Conservation (phyloP, 2,113 vertebrate species). For the Formicarius rufipectus region DNA sequence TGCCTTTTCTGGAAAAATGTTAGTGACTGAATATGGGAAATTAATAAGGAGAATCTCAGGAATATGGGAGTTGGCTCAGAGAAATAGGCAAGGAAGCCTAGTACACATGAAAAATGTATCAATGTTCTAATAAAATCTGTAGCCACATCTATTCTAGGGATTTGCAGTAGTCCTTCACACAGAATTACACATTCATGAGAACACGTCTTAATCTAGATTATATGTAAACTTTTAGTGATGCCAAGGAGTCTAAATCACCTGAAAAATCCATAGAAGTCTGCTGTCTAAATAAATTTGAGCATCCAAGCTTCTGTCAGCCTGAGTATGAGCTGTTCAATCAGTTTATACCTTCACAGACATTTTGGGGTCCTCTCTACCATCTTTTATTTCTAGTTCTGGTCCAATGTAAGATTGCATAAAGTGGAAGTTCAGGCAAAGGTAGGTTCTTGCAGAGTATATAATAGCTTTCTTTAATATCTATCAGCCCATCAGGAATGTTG, state of each 20-base stretch:
- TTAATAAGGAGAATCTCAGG: neutral
- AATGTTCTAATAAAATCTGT: conserved; percentile 10
- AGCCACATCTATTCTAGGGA: neutral
- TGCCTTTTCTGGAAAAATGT: neutral
- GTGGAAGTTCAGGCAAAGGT: neutral
- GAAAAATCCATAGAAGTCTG: neutral
- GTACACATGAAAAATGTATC: neutral
- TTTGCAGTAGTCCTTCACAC: neutral
- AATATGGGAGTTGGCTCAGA: neutral
- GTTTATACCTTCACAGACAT: neutral
- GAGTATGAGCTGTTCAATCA: neutral
- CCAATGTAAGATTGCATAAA: neutral
- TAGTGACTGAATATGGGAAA: neutral
- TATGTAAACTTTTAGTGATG: neutral
- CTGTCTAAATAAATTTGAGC: neutral
- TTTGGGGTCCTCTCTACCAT: neutral
- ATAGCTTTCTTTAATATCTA: neutral
- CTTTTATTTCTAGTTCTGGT: neutral
- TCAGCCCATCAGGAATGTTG: neutral
- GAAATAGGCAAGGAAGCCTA: neutral
- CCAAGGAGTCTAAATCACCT: neutral
- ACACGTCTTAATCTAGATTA: neutral
- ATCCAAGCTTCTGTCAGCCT: neutral
- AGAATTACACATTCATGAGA: neutral
- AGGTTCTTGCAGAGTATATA: neutral